Base-by-base conservation (phyloP, 2,797 vertebrate genomes). In the Cryptoblepharus egeriae region DNA sequence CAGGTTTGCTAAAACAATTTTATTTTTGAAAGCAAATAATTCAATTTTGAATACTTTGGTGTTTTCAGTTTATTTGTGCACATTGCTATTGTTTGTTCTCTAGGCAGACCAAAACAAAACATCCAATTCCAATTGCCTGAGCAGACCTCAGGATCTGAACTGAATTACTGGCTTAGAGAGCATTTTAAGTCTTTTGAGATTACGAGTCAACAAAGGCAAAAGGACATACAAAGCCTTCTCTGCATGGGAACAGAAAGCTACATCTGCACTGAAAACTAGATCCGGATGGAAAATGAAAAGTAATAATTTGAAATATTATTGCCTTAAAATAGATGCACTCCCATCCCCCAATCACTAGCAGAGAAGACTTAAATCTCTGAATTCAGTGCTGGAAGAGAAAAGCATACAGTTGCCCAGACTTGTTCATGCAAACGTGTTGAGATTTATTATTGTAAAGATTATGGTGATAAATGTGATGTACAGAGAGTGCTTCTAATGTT, bases 151-250 rank as follows among this genome's bases (percentile, higher is more conserved):
- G 63, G 79, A 28, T 42, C 15, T 37, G 39, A 82, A 63, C 39
- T 82, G 35, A 18, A 28, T 24, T 52, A 42, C 3, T 10, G 18
- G 26, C 1, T 86, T 78, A 42, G 39, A 63, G 5, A 20, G 6
- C 13, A 79, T n/a, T 11, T 77, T 79, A 5, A 88, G 60, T 1
- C 32, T 67, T 77, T 82, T 73, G 65, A 83, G 74, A 71, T 42
- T 75, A 76, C 3, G 77, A 28, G 26, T 72, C 65, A 85, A 42
- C 12, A 81, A 76, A 88, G 10, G 32, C 35, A n/a, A 49, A 79
- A 81, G 32, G 75, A 84, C 28, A 22, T 58, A 20, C 9, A 83
- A 72, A 74, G 52, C 20, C 58, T 37, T 39, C 58, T 9, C 30
- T 49, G 52, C 45, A 64, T 71, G 78, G 20, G 42, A 75, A 88